Conservation (phyloP, 2,113 vertebrate species). For the Tychaedon coryphoeus region DNA sequence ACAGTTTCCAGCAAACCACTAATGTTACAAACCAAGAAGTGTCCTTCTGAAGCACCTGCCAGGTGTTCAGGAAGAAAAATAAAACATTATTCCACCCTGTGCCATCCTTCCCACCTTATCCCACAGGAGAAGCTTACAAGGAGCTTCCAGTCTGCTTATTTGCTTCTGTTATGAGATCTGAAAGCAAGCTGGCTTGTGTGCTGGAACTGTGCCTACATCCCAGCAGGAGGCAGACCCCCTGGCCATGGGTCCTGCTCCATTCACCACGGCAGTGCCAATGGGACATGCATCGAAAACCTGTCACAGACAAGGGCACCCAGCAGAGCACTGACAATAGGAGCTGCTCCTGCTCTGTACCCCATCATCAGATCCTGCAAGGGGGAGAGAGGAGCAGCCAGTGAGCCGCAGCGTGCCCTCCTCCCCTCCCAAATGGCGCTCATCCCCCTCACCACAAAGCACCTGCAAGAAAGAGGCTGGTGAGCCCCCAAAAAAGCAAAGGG, state of each 20-base stretch:
- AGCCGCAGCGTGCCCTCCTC: accelerated
- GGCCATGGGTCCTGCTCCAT: background rate
- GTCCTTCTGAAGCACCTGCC: background rate
- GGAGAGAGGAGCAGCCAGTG: background rate
- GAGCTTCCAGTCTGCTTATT: background rate
- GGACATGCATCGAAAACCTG: background rate
- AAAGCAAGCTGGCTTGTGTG: background rate
- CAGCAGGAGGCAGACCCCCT: accelerated
- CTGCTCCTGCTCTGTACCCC: background rate
- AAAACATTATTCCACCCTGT: background rate
- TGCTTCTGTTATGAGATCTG: background rate
- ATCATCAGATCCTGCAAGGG: background rate
- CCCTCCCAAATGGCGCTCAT: accelerated
- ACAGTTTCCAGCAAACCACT: background rate
- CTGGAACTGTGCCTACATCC: background rate
- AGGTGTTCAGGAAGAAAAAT: background rate
- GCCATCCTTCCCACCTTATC: background rate
- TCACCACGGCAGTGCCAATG: background rate
- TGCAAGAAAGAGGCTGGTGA: background rate
- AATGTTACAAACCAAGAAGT: background rate
- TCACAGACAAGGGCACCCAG: background rate
- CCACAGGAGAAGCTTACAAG: background rate
- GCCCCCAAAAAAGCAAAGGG: accelerated
- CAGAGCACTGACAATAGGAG: accelerated
- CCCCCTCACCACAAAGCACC: background rate